A percentile compares a stretch with the other conserved stretches of the same genome.
phyloP scores from a whole-genome alignment of 2,888 invertebrate genomes.

The Hybos culiciformis region DNA sequence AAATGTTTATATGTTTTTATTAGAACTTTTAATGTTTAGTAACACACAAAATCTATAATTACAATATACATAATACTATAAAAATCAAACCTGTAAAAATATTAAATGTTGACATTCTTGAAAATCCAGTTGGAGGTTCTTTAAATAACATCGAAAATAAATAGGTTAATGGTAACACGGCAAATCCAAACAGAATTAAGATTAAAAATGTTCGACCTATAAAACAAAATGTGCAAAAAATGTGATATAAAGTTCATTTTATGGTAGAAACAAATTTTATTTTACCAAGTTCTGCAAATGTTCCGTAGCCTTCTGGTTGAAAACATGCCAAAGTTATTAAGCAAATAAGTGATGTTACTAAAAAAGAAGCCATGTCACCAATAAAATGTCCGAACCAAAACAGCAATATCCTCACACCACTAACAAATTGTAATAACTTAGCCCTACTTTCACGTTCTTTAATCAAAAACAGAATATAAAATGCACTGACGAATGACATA shows the following conservation, averaged over 20 bases:
- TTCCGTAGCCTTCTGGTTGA: slow-evolving; percentile 42
- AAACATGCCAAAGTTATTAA: slow-evolving; percentile 50
- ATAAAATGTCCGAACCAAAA: slow-evolving; percentile 59
- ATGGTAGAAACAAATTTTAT: slow-evolving; percentile 2
- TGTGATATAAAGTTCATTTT: neutral
- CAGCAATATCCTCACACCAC: slow-evolving; percentile 52
- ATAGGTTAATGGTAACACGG: slow-evolving; percentile 60
- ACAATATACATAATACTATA: neutral
- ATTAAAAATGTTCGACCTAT: slow-evolving; percentile 42
- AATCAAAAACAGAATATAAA: slow-evolving; percentile 47
- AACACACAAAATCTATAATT: neutral
- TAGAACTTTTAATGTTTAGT: no score
- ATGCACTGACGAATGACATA: slow-evolving; percentile 53
- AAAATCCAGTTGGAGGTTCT: slow-evolving; percentile 62
- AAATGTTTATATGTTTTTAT: neutral
- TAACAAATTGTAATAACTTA: slow-evolving; percentile 62
- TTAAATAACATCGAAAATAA: slow-evolving; percentile 53
- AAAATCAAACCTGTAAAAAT: slow-evolving; percentile 53
- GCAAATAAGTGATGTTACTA: slow-evolving; percentile 50
- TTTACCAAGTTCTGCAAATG: slow-evolving; percentile 21
- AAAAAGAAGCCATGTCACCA: slow-evolving; percentile 43
- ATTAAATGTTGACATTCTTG: slow-evolving; percentile 56
- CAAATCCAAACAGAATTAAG: slow-evolving; percentile 54
- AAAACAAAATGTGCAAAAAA: neutral
- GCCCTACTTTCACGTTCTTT: slow-evolving; percentile 57